Conservation (phyloP, 2,888 invertebrate genomes). For the Gari tellinella region DNA sequence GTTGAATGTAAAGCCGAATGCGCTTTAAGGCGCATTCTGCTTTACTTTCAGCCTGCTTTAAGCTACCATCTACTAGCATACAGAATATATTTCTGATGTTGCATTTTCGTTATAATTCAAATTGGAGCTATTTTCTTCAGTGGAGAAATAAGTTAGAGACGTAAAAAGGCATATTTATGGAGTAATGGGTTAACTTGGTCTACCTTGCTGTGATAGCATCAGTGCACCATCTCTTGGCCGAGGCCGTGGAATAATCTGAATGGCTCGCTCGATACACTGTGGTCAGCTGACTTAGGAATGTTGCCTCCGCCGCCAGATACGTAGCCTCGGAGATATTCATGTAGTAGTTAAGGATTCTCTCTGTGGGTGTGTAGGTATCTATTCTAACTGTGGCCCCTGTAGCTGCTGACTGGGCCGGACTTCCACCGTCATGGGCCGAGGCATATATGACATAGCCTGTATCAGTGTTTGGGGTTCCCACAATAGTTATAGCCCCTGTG, state of each 20-base stretch:
- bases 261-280: constrained; percentile 51
- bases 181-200: constrained; percentile 9
- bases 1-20: too few relatives aligned
- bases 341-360: constrained; percentile 57
- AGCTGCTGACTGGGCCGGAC: constrained; percentile 51
- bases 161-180: too few relatives aligned
- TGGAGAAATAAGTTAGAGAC: too few relatives aligned
- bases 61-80: too few relatives aligned
- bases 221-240: constrained; percentile 72
- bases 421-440: constrained; percentile 68
- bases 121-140: too few relatives aligned
- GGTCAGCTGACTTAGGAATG: constrained; percentile 67
- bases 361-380: constrained; percentile 72
- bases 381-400: constrained; percentile 70
- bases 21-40: too few relatives aligned
- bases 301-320: constrained; percentile 57
- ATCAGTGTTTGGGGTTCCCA: constrained; percentile 48
- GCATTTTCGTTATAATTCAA: too few relatives aligned
- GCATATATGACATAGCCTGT: constrained; percentile 64
- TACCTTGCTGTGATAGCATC: constrained; percentile 53
- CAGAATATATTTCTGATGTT: too few relatives aligned
- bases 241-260: constrained; percentile 60
- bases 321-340: constrained; percentile 56
- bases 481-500: constrained; percentile 60
- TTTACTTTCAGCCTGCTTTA: too few relatives aligned